Percentiles rank a stretch among this genome's conserved stretches.
Evolutionary conservation across 2,888 invertebrate genomes (phyloP).

Genomic region (Pyralis farinalis): DNA sequence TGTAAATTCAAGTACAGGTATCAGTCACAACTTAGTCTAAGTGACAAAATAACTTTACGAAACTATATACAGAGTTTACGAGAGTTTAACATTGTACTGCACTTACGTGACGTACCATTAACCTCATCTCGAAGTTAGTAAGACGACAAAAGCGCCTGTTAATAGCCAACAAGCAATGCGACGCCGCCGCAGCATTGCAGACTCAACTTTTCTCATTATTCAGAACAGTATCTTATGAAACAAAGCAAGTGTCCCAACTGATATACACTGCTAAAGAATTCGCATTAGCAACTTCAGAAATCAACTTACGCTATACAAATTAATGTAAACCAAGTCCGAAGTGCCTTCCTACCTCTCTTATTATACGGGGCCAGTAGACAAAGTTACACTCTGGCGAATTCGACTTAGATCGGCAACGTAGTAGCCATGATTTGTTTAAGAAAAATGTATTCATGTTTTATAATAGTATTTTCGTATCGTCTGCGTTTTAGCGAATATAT

Average conservation of each 20-base stretch:
- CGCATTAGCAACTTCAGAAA: slow-evolving; percentile 16
- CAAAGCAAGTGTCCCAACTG: slow-evolving; percentile 8
- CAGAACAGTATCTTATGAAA: slow-evolving; percentile 4
- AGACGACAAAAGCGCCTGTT: slow-evolving; percentile 11
- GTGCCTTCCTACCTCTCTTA: neutral
- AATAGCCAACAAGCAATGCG: slow-evolving; percentile 11
- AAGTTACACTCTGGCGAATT: too few relatives aligned
- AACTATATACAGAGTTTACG: neutral
- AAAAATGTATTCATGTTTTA: too few relatives aligned
- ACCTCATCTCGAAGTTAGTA: neutral
- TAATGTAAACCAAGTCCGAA: slow-evolving; percentile 6
- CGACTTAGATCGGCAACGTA: too few relatives aligned
- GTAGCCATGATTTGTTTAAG: too few relatives aligned
- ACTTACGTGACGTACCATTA: neutral
- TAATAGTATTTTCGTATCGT: too few relatives aligned
- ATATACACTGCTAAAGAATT: slow-evolving; percentile 17
- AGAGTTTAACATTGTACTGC: neutral
- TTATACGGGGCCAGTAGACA: neutral
- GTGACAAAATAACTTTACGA: too few relatives aligned
- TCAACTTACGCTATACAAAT: slow-evolving; percentile 13
- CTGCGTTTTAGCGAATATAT: too few relatives aligned
- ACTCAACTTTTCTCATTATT: slow-evolving; percentile 20
- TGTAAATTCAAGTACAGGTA: neutral
- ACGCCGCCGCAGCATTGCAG: slow-evolving; percentile 14
- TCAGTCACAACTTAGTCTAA: too few relatives aligned